A percentile compares a stretch with the other conserved stretches of the same genome.
Conservation (phyloP, 2,797 vertebrate genomes). For the Menidia menidia region DNA sequence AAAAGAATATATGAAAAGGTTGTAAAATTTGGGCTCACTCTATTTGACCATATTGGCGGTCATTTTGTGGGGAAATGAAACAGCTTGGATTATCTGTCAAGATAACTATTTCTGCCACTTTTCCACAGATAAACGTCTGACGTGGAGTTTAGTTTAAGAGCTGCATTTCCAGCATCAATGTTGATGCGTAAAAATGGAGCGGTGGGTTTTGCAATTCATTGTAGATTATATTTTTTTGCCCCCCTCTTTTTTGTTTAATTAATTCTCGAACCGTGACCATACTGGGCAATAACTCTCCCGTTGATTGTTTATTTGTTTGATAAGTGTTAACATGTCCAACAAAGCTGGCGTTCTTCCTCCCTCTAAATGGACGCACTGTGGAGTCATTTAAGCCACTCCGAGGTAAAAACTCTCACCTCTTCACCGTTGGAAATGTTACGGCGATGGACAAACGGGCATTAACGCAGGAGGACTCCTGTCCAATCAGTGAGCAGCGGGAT, state of each 20-base stretch:
- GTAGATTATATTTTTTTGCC: neutral
- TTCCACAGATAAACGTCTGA: neutral
- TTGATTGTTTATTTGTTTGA: slow-evolving; percentile 83
- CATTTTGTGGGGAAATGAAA: neutral
- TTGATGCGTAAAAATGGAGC: slow-evolving; percentile 11
- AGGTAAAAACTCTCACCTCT: slow-evolving; percentile 82
- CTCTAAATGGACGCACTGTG: slow-evolving; percentile 79
- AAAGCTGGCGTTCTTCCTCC: slow-evolving; percentile 77
- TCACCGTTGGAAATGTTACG: slow-evolving; percentile 68
- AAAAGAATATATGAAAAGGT: neutral
- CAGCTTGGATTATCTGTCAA: neutral
- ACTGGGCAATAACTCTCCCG: slow-evolving; percentile 68
- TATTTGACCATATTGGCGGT: neutral
- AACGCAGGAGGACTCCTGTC: slow-evolving; percentile 41
- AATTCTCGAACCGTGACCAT: slow-evolving; percentile 60
- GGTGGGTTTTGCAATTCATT: slow-evolving; percentile 33
- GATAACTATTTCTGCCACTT: neutral
- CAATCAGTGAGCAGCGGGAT: slow-evolving; percentile 55
- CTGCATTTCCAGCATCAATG: neutral
- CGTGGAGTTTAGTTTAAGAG: neutral
- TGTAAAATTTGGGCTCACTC: neutral
- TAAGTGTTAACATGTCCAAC: slow-evolving; percentile 79
- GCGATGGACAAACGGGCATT: slow-evolving; percentile 65
- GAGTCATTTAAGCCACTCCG: slow-evolving; percentile 75
- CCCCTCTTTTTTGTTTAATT: neutral